Percentiles rank a stretch among this genome's conserved stretches.
Evolutionary conservation across 2,888 invertebrate species (phyloP).

Genomic region (Campoplex capitator): DNA sequence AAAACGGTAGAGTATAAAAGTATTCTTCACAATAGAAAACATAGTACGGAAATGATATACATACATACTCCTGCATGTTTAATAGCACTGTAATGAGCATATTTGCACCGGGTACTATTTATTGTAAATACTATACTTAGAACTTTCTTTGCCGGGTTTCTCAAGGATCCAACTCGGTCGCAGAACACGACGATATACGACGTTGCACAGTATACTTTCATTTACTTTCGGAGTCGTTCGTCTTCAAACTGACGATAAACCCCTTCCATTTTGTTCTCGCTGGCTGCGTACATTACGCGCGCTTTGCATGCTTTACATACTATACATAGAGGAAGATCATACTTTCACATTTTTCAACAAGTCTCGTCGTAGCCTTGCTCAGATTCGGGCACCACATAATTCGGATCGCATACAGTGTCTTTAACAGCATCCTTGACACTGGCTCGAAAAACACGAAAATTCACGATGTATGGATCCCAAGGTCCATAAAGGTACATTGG

Average conservation of each 20-base stretch:
- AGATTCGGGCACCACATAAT: conserved; percentile 78
- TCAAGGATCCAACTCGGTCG: conserved; percentile 30
- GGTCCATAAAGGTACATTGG: conserved; percentile 90
- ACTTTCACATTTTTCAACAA: conserved; percentile 74
- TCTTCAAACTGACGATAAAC: neutral
- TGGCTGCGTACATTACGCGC: neutral
- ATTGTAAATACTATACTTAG: conserved; percentile 27
- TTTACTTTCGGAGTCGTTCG: conserved; percentile 52
- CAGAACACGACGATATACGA: conserved; percentile 1
- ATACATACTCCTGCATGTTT: conserved; percentile 38
- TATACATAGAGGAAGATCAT: neutral
- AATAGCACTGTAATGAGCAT: conserved; percentile 41
- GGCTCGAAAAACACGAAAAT: conserved; percentile 91
- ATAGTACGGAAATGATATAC: conserved; percentile 12
- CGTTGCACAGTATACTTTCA: conserved; percentile 32
- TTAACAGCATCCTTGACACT: conserved; percentile 88
- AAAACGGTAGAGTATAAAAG: neutral
- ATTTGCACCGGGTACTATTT: conserved; percentile 11
- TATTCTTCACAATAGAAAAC: neutral
- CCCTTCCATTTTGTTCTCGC: neutral
- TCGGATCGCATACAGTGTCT: conserved; percentile 90
- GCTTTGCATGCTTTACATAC: neutral
- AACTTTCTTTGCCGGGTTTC: conserved; percentile 57
- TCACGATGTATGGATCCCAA: conserved; percentile 88
- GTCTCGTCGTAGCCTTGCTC: conserved; percentile 78